These are phyloP conservation scores for Tinea pellionella DNA, from an alignment of 2,888 invertebrate genomes.

Conservation along the genomic window DNA sequence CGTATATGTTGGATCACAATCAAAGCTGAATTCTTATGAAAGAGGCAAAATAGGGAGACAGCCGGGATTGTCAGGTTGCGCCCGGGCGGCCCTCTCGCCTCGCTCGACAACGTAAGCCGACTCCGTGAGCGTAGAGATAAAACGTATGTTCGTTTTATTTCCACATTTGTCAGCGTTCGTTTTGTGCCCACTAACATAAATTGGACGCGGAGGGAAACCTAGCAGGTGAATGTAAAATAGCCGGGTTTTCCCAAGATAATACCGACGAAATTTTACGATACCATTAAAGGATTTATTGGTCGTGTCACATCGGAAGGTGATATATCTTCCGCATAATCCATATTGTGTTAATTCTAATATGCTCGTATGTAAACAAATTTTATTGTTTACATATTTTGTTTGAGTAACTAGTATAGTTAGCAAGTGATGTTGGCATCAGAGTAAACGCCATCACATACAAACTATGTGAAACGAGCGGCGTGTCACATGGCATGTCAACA, in stretches of 20 bases:
- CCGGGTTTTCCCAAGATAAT: constrained; percentile 67
- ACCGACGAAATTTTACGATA: constrained; percentile 65
- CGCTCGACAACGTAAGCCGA: constrained; percentile 44
- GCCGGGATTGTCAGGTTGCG: background rate
- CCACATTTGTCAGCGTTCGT: constrained; percentile 69
- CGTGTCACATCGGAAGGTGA: constrained; percentile 56
- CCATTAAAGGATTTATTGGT: constrained; percentile 66
- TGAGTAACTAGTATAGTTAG: background rate
- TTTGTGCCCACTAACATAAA: constrained; percentile 70
- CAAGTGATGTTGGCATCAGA: background rate
- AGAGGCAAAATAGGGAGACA: background rate
- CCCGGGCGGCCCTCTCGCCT: constrained; percentile 18
- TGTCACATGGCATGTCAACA: constrained; percentile 10
- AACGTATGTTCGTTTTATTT: constrained; percentile 69
- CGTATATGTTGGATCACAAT: background rate
- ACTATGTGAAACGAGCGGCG: background rate
- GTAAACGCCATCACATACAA: background rate
- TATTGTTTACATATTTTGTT: background rate
- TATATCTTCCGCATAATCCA: constrained; percentile 36
- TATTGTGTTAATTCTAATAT: background rate
- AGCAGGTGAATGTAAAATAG: constrained; percentile 69
- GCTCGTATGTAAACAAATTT: background rate
- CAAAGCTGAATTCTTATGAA: constrained; percentile 5
- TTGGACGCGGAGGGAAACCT: constrained; percentile 66
- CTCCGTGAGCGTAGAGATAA: constrained; percentile 58